Base-by-base conservation (phyloP, 2,888 invertebrate genomes). In the Ptilodon capucinus region DNA sequence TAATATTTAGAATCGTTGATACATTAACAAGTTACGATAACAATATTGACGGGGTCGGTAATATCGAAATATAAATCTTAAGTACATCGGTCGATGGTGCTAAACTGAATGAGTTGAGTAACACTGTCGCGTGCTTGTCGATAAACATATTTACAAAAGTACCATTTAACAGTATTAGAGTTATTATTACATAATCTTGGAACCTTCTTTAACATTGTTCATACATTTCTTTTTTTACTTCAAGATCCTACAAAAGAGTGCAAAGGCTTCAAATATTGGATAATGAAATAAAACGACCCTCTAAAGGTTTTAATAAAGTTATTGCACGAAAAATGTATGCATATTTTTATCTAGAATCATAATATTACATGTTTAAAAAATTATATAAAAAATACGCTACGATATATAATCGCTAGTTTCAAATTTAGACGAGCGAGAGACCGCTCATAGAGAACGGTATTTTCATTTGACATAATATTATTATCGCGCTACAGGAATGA, bases 401-500 rank as follows among this genome's bases (percentile, higher is more conserved):
- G 66, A 75, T 71, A 71, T 70, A 70, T n/a, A n/a, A n/a, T 73
- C 52, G 61, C 76, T 77, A 81, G 71, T 74, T 62, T 64, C 51
- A 74, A 73, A 64, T 74, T 72, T 69, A 78, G 76, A 76, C 72
- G 69, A 65, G 62, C 72, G 68, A 64, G 61, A 71, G 58, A 65
- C 56, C 53, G 51, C 60, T 58, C 42, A 60, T 57, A 54, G 40
- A 56, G 54, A 57, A 36, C 38, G 52, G 60, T 57, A 55, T 52
- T 46, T n/a, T 21, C 42, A 67, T 74, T 79, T 71, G 70, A 74
- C 56, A 19, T 57, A 49, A 58, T 75, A 76, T 74, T 74, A 78
- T 80, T 79, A 81, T 74, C 75, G 84, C 76, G 81, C 81, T 82
- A 82, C 76, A 84, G 87, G 87, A 89, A 87, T 86, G 87, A 86